Percentiles rank a stretch among this genome's conserved stretches.
These are phyloP conservation scores for Hirundo rustica DNA, from an alignment of 2,797 vertebrate genomes.

Conservation along the genomic window DNA sequence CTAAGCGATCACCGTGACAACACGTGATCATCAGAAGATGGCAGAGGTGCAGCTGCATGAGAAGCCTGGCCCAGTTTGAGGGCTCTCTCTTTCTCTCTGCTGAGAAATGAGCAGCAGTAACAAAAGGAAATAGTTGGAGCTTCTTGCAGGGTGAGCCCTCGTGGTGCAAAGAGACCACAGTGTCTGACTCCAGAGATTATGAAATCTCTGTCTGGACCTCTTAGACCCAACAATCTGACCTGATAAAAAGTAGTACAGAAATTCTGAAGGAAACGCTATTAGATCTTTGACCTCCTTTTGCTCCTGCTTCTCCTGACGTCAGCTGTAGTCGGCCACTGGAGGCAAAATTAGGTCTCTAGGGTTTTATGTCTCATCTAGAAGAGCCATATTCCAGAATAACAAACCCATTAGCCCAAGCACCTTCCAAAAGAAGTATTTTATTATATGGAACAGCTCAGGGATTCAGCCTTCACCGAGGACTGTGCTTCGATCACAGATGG, in stretches of 20 bases:
- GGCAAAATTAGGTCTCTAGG: constrained; percentile 6
- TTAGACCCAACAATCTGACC: not conserved
- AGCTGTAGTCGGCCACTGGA: not conserved
- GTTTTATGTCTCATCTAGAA: constrained; percentile 34
- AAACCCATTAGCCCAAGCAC: constrained; percentile 16
- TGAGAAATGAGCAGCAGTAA: not conserved
- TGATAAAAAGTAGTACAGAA: not conserved
- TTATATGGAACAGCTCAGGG: constrained; percentile 32
- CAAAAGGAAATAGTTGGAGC: not conserved
- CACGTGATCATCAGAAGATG: not conserved
- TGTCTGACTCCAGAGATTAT: not conserved
- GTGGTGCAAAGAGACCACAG: not conserved
- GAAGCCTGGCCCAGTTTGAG: not conserved
- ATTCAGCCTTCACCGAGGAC: constrained; percentile 51
- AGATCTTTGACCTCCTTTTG: not conserved
- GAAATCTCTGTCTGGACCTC: not conserved
- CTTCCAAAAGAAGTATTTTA: constrained; percentile 59
- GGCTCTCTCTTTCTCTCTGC: not conserved
- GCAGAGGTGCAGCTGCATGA: not conserved
- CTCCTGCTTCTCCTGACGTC: not conserved
- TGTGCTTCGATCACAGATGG: constrained; percentile 73
- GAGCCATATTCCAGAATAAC: constrained; percentile 27
- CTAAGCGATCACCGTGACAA: not conserved
- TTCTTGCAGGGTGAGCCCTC: not conserved
- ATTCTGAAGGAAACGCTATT: not conserved